These are phyloP conservation scores for Dissostichus mawsoni DNA, from an alignment of 2,113 vertebrate species.

Conservation along the genomic window DNA sequence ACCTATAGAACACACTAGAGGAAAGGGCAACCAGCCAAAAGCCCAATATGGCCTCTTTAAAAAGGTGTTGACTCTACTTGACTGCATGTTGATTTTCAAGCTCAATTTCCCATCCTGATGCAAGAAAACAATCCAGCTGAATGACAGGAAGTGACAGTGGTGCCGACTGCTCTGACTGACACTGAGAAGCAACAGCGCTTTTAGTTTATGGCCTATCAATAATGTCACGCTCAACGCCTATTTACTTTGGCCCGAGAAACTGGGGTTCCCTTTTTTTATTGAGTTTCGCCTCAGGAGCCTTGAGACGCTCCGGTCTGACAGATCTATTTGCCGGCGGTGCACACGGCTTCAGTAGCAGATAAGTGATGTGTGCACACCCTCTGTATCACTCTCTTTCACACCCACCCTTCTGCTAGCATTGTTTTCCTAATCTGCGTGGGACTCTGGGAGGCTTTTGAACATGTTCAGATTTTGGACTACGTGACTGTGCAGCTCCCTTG, in stretches of 20 bases:
- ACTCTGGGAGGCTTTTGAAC: conserved; percentile 10
- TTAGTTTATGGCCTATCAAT: conserved; percentile 57
- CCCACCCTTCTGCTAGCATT: background rate
- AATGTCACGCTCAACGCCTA: conserved; percentile 25
- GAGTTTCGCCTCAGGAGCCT: conserved; percentile 52
- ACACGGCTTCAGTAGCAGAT: conserved; percentile 59
- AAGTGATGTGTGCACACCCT: conserved; percentile 55
- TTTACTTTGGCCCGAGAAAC: conserved; percentile 53
- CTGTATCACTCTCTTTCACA: conserved; percentile 47
- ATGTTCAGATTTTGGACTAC: background rate
- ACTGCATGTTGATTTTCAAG: background rate
- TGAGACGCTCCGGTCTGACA: conserved; percentile 56
- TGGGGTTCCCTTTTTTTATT: conserved; percentile 28
- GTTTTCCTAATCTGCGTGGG: conserved; percentile 36
- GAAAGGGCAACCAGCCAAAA: too few species aligned
- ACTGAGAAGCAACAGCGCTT: conserved; percentile 24
- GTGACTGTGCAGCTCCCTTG: background rate
- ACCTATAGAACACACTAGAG: too few species aligned
- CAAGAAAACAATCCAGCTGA: background rate
- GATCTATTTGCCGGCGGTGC: conserved; percentile 67
- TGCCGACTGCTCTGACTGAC: conserved; percentile 32
- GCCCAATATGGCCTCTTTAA: too few species aligned
- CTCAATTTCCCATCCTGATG: background rate
- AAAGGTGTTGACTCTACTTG: too few species aligned
- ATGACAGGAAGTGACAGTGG: conserved; percentile 50